Evolutionary conservation across 2,888 invertebrate genomes (phyloP), one percentile per base, ranked within the genome.

Genomic region (Oscheius sp.): DNA sequence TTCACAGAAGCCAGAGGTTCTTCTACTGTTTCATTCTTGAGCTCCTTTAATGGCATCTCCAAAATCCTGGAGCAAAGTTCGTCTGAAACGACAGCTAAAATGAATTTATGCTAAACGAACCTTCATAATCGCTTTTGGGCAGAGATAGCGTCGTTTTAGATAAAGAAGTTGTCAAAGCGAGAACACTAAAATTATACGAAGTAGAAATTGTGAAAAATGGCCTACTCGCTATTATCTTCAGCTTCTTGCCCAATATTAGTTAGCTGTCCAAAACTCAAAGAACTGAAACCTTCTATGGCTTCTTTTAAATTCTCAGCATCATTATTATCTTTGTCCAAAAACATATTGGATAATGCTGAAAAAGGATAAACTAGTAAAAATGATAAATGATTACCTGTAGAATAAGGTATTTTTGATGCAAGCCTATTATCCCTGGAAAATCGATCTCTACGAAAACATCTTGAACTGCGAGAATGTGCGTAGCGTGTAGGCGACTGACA

Each of bases 1-100:
- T 61, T 61, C 3, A 61, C 61, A 61, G 61, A 25, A 16, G 27
- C n/a, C 2, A 58, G 27, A 58, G 16, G 25, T 29, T 25, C n/a
- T 2, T 25, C 7, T 25, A 27, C 29, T 9, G 27, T 1, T 35
- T 35, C 35, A 9, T 35, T 18, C 12, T 29, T 21, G 56, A 55
- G 56, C 16, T 55, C 29, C 13, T 27, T 18, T 29, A 45, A 43
- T 16, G 41, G 43, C 18, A 61, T n/a, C 16, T 43, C 43, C 2
- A 41, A 43, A 43, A 61, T 41, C 12, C 45, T 16, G 43, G n/a
- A 12, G 18, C 61, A 61, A 12, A 61, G 43, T 12, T 61, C 61
- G 1, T 61, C 61, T 58, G 35, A 35, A n/a, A n/a, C n/a, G n/a
- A 35, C 35, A 35, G 9, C 3, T 3, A 35, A 35, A 35, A 9